Conservation (phyloP, 2,888 invertebrate genomes). For the Dichetophora obliterata region DNA sequence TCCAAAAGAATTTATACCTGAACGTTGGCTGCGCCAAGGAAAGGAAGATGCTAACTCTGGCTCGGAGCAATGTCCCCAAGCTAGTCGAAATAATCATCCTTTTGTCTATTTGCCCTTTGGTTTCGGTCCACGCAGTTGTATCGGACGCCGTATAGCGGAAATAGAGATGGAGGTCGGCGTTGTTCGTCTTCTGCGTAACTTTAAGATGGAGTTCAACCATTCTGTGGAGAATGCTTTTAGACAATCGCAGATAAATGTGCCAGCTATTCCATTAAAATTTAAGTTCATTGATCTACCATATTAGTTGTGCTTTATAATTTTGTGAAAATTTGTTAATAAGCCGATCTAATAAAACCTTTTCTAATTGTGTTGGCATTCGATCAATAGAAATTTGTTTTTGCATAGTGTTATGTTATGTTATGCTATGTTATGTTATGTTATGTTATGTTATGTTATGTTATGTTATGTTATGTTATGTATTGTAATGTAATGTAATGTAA, state of each 20-base stretch:
- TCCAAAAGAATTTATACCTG: slow-evolving; percentile 46
- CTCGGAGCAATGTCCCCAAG: background rate
- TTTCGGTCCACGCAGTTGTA: slow-evolving; percentile 78
- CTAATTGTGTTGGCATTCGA: too few relatives aligned
- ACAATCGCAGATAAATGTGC: slow-evolving; percentile 62
- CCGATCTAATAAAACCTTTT: too few relatives aligned
- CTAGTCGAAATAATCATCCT: slow-evolving; percentile 40
- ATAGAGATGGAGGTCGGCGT: slow-evolving; percentile 76
- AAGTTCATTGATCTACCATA: slow-evolving; percentile 60
- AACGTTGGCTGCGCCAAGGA: slow-evolving; percentile 50
- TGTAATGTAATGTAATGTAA: too few relatives aligned
- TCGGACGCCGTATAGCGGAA: slow-evolving; percentile 81
- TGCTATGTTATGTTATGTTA: too few relatives aligned
- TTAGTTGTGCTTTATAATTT: background rate
- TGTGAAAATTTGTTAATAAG: too few relatives aligned
- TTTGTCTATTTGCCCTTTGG: slow-evolving; percentile 75
- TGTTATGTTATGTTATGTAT: too few relatives aligned
- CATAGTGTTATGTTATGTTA: too few relatives aligned
- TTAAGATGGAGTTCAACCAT: slow-evolving; percentile 60
- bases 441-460: too few relatives aligned
- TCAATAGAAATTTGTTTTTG: too few relatives aligned
- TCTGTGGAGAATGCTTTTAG: slow-evolving; percentile 60
- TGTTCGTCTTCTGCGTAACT: slow-evolving; percentile 67
- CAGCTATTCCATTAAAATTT: slow-evolving; percentile 67
- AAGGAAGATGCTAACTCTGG: background rate